phyloP scores from a whole-genome alignment of 2,888 invertebrate species.

The Argyresthia albistria region DNA sequence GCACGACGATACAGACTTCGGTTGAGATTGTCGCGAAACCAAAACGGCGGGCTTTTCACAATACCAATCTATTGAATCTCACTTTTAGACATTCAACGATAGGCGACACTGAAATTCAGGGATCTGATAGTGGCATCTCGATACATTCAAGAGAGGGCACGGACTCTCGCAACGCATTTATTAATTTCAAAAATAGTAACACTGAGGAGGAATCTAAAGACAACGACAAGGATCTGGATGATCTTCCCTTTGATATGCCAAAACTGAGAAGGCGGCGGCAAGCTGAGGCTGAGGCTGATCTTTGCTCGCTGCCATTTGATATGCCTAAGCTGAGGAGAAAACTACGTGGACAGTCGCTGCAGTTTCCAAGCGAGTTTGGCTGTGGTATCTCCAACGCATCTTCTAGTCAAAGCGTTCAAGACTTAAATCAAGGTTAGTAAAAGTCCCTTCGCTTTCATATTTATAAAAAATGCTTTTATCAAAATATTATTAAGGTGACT shows the following conservation, averaged over 20 bases:
- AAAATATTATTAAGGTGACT: not conserved
- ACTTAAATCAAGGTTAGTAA: constrained; percentile 77
- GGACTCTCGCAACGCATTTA: constrained; percentile 76
- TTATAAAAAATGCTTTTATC: constrained; percentile 4
- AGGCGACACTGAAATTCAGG: constrained; percentile 83
- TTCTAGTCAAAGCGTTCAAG: constrained; percentile 85
- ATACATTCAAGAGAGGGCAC: constrained; percentile 86
- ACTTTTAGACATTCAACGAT: constrained; percentile 76
- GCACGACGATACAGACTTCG: constrained; percentile 53
- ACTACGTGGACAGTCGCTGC: constrained; percentile 74
- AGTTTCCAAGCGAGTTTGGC: constrained; percentile 76
- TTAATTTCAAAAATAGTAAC: constrained; percentile 74
- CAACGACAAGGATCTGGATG: constrained; percentile 79
- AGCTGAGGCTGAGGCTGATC: constrained; percentile 83
- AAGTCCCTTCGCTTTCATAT: constrained; percentile 10
- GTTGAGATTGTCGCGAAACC: constrained; percentile 69
- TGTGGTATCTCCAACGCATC: constrained; percentile 85
- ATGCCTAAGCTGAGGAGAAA: constrained; percentile 91
- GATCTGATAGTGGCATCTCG: constrained; percentile 91
- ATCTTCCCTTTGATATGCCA: constrained; percentile 92
- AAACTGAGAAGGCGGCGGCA: constrained; percentile 82
- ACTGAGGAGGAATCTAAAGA: constrained; percentile 61
- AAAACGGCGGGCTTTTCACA: constrained; percentile 79
- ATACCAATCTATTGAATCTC: constrained; percentile 81
- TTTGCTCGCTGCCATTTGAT: constrained; percentile 89